Conservation (phyloP, 2,797 vertebrate genomes). For the Pempheris klunzingeri region DNA sequence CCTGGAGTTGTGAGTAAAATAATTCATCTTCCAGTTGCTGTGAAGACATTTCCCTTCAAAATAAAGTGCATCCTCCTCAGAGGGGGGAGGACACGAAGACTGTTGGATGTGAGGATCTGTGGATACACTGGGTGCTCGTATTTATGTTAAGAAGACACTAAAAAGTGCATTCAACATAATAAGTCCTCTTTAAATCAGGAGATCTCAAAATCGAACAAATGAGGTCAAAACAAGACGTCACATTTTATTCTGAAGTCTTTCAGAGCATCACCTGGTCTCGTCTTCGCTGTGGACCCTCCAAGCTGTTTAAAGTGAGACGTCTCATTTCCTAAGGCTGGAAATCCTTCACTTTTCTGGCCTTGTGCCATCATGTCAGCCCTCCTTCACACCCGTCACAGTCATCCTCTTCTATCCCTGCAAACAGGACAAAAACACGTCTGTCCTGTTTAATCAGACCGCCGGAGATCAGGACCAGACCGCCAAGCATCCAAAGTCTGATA, state of each 20-base stretch:
- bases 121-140: too few species aligned
- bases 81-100: too few species aligned
- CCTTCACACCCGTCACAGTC: background rate
- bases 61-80: too few species aligned
- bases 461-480: slow-evolving; percentile 18
- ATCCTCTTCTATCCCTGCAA: background rate
- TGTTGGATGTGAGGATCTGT: too few species aligned
- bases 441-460: background rate
- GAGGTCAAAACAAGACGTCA: background rate
- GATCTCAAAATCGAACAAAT: too few species aligned
- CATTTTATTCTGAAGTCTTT: fast-evolving
- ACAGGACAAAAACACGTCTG: background rate
- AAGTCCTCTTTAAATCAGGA: too few species aligned
- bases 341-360: background rate
- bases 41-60: too few species aligned
- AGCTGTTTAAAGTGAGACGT: background rate
- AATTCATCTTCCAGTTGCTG: too few species aligned
- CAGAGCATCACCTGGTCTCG: background rate
- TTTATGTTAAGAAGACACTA: too few species aligned
- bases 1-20: too few species aligned
- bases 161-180: too few species aligned
- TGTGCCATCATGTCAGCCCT: background rate
- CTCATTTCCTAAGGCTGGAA: too few species aligned
- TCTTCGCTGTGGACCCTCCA: background rate
- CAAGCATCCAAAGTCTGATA: background rate